Base-by-base conservation (phyloP, 2,113 vertebrate species). In the Recurvirostra avosetta region DNA sequence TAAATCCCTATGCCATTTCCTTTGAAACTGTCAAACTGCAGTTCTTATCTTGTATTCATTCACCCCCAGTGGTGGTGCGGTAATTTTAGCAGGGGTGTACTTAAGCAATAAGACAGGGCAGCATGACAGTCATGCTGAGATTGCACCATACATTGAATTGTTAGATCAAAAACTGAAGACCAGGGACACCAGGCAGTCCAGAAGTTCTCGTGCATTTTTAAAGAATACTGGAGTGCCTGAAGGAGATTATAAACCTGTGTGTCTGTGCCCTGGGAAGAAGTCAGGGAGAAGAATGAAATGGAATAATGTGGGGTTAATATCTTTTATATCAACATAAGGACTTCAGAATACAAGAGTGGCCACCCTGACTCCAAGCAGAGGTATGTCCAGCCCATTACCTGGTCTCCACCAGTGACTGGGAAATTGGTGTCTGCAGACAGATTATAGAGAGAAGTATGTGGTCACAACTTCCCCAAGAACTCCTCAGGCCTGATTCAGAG, bases 11-110 rank as follows among this genome's bases (percentile, higher is more conserved):
- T 96, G 96, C 94, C 82, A 92, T 96, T 97, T 98, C 95, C 97
- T 97, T 97, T 97, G 91, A 95, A 98, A 97, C 83, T 95, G 97
- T 97, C 97, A 97, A 92, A 94, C 88, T 96, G 80, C 92, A 95
- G 91, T 96, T 96, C 94, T 94, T 97, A 94, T 95, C 75, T 67
- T 96, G 88, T 96, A 93, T 97, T 96, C 89, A 86, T 96, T 97
- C 94, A 97, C 88, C 92, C 71, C 92, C 86, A 93, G 67, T 90
- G 83, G 95, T 74, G 73, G 77, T 58, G 90, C 14, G 40, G 92
- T 94, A 97, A 97, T 98, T 96, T 98, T 97, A 96, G 91, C 96
- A 97, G 88, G 88, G 83, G 90, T 90, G 78, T 89, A 94, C 92
- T 97, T 96, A 87, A 96, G 94, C 95, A 97, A 25, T 96, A 91